Conservation (phyloP, 2,888 invertebrate species). For the Tetranychus piercei region DNA sequence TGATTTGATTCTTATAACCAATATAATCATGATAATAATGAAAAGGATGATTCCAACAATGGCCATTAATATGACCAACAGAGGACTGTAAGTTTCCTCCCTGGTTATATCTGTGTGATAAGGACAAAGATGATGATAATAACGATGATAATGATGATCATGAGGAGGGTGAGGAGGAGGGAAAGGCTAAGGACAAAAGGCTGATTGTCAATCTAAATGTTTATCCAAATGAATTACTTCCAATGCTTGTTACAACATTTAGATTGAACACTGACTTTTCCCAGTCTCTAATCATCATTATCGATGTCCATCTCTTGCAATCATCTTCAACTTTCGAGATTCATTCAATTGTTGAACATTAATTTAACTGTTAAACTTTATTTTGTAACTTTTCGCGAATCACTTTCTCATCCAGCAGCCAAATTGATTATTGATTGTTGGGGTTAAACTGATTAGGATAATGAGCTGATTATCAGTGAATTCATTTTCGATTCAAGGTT, state of each 20-base stretch:
- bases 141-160: neutral
- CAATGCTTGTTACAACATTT: neutral
- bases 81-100: slow-evolving; percentile 8
- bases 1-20: slow-evolving; percentile 6
- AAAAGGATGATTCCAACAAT: slow-evolving; percentile 7
- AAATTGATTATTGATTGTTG: too few species aligned
- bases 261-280: neutral
- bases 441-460: too few species aligned
- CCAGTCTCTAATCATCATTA: neutral
- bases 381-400: too few species aligned
- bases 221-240: neutral
- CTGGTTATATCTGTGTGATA: neutral
- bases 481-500: too few species aligned
- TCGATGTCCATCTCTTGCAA: neutral
- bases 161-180: neutral
- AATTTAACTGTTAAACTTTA: too few species aligned
- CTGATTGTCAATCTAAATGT: neutral
- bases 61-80: slow-evolving; percentile 9
- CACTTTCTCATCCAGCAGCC: too few species aligned
- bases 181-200: slow-evolving; percentile 2
- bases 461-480: too few species aligned
- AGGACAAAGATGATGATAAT: neutral
- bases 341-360: too few species aligned
- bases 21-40: neutral
- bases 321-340: too few species aligned